phyloP scores from a whole-genome alignment of 2,797 vertebrate genomes.

The Mormyrus hasselquistii region DNA sequence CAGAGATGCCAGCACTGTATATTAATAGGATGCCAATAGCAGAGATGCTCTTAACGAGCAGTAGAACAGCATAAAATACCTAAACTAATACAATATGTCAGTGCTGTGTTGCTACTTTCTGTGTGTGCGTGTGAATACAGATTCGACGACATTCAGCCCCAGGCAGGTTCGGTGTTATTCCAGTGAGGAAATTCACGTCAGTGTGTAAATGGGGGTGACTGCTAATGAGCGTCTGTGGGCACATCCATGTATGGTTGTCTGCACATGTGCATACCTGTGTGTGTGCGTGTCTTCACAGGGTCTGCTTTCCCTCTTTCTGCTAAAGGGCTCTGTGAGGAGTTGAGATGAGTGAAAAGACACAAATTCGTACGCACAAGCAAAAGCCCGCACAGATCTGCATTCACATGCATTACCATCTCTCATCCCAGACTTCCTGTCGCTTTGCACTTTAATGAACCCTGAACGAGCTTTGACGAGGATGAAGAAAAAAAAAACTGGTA shows the following conservation, averaged over 20 bases:
- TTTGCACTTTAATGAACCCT: neutral
- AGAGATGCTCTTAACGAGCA: neutral
- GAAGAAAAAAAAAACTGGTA: neutral
- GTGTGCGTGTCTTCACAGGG: neutral
- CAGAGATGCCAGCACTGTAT: neutral
- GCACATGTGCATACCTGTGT: neutral
- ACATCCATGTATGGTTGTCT: neutral
- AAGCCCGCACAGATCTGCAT: neutral
- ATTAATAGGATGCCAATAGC: slow-evolving; percentile 5
- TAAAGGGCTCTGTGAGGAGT: neutral
- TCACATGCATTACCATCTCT: neutral
- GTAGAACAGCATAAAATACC: neutral
- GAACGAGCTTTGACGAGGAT: neutral
- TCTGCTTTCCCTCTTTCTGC: neutral
- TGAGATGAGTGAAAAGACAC: neutral
- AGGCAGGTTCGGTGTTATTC: neutral
- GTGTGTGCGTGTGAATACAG: neutral
- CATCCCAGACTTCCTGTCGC: neutral
- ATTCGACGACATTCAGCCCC: neutral
- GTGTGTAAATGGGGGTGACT: neutral
- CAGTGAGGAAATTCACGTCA: neutral
- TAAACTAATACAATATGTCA: neutral
- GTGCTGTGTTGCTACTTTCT: neutral
- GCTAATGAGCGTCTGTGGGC: neutral
- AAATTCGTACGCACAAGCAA: neutral